Base-by-base conservation (phyloP, 2,797 vertebrate genomes). In the Sebastes itinus region DNA sequence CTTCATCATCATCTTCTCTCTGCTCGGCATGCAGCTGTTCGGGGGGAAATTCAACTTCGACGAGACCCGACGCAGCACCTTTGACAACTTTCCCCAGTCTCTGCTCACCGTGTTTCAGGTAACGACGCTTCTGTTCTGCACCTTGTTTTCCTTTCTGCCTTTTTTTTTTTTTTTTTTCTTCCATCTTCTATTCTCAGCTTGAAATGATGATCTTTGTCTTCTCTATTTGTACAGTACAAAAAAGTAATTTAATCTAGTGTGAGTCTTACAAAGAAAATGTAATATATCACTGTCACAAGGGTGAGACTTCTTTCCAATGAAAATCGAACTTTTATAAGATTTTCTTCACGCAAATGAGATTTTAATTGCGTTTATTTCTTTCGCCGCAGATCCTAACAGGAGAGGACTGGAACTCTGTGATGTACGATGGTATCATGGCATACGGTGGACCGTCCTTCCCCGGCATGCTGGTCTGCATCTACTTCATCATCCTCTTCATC, bases 401-500 rank as follows among this genome's bases (percentile, higher is more conserved):
- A 93, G 99, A 99, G 94, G 99, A 99, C 96, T 99, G 99, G 99
- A 99, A 99, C 95, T 99, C 98, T 72, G 99, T 99, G 90, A 99
- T 99, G 98, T 99, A 99, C 90, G 98, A 99, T 89, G 99, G 99
- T 77, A 99, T 99, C 93, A 99, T 98, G 97, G 99, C 99, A 30
- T 99, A 99, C 42, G 99, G 99, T 71, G 99, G 99, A 59, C 98
- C 99, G 38, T 99, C 99, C 86, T 99, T 99, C 95, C 98, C 99
- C 72, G 99, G 99, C 92, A 99, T 99, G 98, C 96, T 99, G 86
- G 98, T 99, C 95, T 99, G 99, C 97, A 99, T 99, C 94, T 99
- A 99, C 95, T 99, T 99, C 96, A 99, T 99, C 97, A 99, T 99
- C 96, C 98, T 99, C 94, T 99, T 99, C 97, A 99, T 99, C 95